Evolutionary conservation across 2,113 vertebrate species (phyloP).

Genomic region (Chionomys nivalis): DNA sequence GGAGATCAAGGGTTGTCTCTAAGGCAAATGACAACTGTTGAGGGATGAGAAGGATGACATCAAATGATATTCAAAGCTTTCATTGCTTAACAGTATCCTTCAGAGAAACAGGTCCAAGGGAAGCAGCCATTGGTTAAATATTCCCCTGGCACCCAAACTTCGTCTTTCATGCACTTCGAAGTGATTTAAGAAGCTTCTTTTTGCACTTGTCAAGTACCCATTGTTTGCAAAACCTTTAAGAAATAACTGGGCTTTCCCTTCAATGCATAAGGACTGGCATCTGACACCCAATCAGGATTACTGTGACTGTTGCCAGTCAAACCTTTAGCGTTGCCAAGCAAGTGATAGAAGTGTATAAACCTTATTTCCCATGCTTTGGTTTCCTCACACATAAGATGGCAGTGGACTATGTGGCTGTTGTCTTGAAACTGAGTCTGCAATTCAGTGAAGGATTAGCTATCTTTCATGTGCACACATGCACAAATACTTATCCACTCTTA

Average conservation of each 20-base stretch:
- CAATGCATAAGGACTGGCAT: constrained; percentile 65
- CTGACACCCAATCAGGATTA: constrained; percentile 74
- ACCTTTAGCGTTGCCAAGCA: not conserved
- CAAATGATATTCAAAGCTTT: constrained; percentile 53
- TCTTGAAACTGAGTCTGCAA: constrained; percentile 17
- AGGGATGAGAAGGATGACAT: not conserved
- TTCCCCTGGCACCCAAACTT: constrained; percentile 67
- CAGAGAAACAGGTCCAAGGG: not conserved
- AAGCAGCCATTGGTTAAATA: not conserved
- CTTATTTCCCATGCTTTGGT: constrained; percentile 54
- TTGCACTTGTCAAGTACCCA: constrained; percentile 54
- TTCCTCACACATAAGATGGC: constrained; percentile 29
- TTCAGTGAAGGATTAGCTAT: constrained; percentile 29
- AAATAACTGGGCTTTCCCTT: constrained; percentile 73
- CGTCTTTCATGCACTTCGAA: constrained; percentile 52
- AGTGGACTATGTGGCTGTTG: not conserved
- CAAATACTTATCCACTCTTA: not conserved
- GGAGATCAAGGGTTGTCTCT: not conserved
- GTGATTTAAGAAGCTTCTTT: constrained; percentile 71
- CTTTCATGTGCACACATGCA: not conserved
- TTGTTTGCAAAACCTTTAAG: constrained; percentile 73
- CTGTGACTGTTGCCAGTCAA: constrained; percentile 56
- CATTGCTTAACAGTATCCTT: not conserved
- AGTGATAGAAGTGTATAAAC: not conserved
- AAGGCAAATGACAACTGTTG: constrained; percentile 34